Evolutionary conservation across 2,888 invertebrate genomes (phyloP).

Genomic region (Monoplex corrugatus): DNA sequence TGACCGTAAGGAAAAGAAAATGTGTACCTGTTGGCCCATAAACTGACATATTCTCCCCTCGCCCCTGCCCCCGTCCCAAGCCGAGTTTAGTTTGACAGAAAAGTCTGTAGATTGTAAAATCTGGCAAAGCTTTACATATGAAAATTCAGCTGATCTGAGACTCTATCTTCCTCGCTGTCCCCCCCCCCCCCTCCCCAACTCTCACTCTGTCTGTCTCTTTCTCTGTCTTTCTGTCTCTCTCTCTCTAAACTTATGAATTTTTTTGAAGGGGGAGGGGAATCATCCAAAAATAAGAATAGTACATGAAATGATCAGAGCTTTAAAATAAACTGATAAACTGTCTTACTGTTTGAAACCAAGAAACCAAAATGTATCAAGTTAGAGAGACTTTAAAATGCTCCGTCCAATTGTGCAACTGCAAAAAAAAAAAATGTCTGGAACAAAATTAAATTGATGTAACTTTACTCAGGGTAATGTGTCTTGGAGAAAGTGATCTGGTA

Average conservation of each 20-base stretch:
- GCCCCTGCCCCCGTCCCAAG: not conserved
- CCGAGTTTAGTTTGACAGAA: too few relatives aligned
- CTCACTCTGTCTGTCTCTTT: not conserved
- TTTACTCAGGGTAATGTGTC: too few relatives aligned
- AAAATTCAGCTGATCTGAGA: too few relatives aligned
- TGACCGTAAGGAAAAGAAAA: too few relatives aligned
- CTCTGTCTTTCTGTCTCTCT: not conserved
- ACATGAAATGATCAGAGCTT: too few relatives aligned
- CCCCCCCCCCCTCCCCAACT: not conserved
- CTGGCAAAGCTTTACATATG: too few relatives aligned
- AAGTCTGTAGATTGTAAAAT: too few relatives aligned
- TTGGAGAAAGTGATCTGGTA: too few relatives aligned
- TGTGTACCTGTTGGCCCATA: too few relatives aligned
- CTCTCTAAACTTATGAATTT: not conserved
- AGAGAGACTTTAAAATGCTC: not conserved
- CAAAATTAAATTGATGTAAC: too few relatives aligned
- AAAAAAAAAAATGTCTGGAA: too few relatives aligned
- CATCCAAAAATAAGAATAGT: not conserved
- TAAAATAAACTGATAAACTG: not conserved
- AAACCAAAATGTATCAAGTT: not conserved
- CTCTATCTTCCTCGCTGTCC: not conserved
- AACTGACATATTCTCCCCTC: not conserved
- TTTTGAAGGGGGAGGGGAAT: not conserved
- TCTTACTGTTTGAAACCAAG: not conserved
- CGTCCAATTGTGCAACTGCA: too few relatives aligned